These are phyloP conservation scores for Orchesella flavescens DNA, from an alignment of 2,888 invertebrate species.

Conservation along the genomic window DNA sequence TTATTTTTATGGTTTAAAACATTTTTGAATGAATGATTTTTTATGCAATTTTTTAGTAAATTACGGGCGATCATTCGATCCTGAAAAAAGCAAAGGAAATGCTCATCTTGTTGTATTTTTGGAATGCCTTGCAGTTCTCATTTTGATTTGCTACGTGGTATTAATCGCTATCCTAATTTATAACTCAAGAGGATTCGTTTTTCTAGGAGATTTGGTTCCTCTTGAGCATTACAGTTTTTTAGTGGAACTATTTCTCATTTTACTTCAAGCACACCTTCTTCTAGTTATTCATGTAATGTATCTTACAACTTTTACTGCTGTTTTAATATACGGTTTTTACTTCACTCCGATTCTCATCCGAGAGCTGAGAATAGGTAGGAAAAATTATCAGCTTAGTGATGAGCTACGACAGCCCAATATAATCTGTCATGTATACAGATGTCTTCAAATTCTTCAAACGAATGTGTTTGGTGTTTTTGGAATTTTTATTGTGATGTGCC, in stretches of 20 bases:
- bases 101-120: too few relatives aligned
- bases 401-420: background rate
- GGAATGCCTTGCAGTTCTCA: too few relatives aligned
- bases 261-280: background rate
- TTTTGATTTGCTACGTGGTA: too few relatives aligned
- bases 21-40: too few relatives aligned
- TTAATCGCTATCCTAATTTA: too few relatives aligned
- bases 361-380: background rate
- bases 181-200: too few relatives aligned
- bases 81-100: too few relatives aligned
- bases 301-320: background rate
- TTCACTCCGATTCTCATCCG: background rate
- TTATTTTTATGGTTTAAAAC: too few relatives aligned
- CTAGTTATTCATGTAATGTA: background rate
- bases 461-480: background rate
- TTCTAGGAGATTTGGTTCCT: too few relatives aligned
- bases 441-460: background rate
- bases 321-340: background rate
- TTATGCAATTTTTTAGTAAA: too few relatives aligned
- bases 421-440: background rate
- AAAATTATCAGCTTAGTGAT: background rate
- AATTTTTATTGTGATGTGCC: background rate
- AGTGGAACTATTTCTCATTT: background rate
- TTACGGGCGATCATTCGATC: too few relatives aligned
- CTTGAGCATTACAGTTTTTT: too few relatives aligned